Percentiles rank a stretch among this genome's conserved stretches.
phyloP scores from a whole-genome alignment of 1,140 invertebrate genomes.

The Matsumurasca onukii region DNA sequence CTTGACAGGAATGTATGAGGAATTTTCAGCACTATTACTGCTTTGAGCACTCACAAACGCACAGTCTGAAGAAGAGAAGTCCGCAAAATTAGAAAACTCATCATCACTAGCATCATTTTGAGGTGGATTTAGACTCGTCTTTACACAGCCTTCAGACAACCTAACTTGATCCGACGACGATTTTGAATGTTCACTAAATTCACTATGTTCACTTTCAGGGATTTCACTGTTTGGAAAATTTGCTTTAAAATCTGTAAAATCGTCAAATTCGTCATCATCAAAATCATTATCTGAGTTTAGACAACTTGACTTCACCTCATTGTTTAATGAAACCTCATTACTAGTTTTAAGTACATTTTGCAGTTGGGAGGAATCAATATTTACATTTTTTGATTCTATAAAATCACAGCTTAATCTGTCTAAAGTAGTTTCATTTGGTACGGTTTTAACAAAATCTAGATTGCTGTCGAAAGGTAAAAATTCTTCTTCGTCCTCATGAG shows the following conservation, averaged over 20 bases:
- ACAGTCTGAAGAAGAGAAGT: slow-evolving; percentile 24
- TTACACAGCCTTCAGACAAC: background rate
- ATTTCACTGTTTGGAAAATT: background rate
- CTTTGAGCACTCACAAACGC: slow-evolving; percentile 21
- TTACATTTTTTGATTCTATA: too few relatives aligned
- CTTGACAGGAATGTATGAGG: background rate
- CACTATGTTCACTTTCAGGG: background rate
- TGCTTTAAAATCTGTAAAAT: slow-evolving; percentile 31
- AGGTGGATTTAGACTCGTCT: background rate
- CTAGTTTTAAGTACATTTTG: too few relatives aligned
- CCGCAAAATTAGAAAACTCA: slow-evolving; percentile 25
- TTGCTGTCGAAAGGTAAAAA: too few relatives aligned
- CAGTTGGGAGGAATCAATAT: too few relatives aligned
- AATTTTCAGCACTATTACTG: slow-evolving; percentile 17
- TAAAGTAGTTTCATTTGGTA: too few relatives aligned
- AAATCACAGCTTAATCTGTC: too few relatives aligned
- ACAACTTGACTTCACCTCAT: slow-evolving; percentile 7
- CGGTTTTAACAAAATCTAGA: too few relatives aligned
- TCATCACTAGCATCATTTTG: slow-evolving; percentile 15
- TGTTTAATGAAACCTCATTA: too few relatives aligned
- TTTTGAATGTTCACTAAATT: slow-evolving; percentile 15
- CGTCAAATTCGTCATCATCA: slow-evolving; percentile 33
- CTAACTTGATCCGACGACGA: background rate
- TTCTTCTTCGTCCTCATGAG: too few relatives aligned
- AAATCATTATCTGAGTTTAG: too few relatives aligned